Evolutionary conservation across 2,797 vertebrate species (phyloP), one percentile per base, ranked within the genome.

Genomic region (Propithecus perrieri): DNA sequence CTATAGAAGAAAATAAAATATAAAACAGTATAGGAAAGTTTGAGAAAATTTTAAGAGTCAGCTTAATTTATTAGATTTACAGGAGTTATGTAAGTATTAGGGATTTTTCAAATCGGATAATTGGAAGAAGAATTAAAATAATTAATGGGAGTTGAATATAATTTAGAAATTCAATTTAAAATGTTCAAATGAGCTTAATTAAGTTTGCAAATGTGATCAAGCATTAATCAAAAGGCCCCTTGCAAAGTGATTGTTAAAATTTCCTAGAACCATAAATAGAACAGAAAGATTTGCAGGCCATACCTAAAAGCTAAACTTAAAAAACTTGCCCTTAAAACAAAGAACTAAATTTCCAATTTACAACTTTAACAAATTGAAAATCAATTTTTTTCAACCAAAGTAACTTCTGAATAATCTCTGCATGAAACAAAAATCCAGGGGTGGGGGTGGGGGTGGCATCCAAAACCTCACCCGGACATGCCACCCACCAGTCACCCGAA

Each of bases 141-240:
- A 96, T 87, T 88, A 89, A 91, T 85, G 50, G 20, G 92, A 89
- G 26, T 15, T 86, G 48, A 90, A 85, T 38, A 5, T 91, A 91
- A 91, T 72, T 97, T 71, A 93, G 87, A 95, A 93, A 92, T 69
- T 94, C 63, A 94, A 91, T 57, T 92, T 80, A 72, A 94, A 97
- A 41, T 48, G 79, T 91, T 94, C 83, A 91, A 91, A 95, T 72
- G 48, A 95, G 79, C 84, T 59, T 94, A 78, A 94, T 85, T 83
- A 95, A 89, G 38, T 93, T 84, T 90, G 50, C 87, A 95, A 91
- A 92, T 80, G 22, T 38, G 33, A 89, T 71, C 63, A 87, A 90
- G 41, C 35, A 84, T 90, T 93, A 91, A 94, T 92, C 84, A 88
- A 95, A 96, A 90, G 43, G 0, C 41, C 76, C 61, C 83, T 95